Evolutionary conservation across 2,113 vertebrate species (phyloP).

Genomic region (Carassius carassius): DNA sequence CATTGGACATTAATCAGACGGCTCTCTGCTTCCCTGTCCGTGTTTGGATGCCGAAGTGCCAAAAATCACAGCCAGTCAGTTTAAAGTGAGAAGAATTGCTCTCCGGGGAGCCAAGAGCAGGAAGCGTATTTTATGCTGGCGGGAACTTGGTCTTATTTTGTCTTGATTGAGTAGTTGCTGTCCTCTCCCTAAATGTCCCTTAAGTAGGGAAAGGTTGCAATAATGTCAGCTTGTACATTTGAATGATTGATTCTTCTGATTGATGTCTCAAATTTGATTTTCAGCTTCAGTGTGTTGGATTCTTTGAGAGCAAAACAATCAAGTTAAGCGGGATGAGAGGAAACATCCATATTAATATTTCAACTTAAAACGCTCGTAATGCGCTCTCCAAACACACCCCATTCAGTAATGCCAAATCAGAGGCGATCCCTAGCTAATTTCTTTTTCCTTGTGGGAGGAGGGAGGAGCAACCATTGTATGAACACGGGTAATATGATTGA

Average conservation of each 20-base stretch:
- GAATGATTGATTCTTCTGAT: conserved; percentile 49
- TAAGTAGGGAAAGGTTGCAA: conserved; percentile 27
- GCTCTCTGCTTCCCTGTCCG: conserved; percentile 42
- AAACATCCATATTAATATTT: conserved; percentile 61
- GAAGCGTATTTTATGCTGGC: conserved; percentile 29
- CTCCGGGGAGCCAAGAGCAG: conserved; percentile 25
- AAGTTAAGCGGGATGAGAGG: conserved; percentile 50
- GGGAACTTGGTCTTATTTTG: conserved; percentile 27
- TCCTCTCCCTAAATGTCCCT: conserved; percentile 3
- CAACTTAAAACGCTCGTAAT: conserved; percentile 56
- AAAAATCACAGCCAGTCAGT: conserved; percentile 46
- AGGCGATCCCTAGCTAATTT: conserved; percentile 60
- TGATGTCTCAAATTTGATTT: conserved; percentile 55
- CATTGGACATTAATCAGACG: conserved; percentile 56
- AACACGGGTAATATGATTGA: conserved; percentile 61
- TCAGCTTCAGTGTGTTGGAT: conserved; percentile 41
- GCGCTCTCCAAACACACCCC: conserved; percentile 54
- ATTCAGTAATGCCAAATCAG: conserved; percentile 57
- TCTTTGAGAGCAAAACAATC: conserved; percentile 50
- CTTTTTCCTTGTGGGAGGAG: conserved; percentile 55
- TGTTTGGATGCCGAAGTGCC: conserved; percentile 27
- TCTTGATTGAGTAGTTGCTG: background rate
- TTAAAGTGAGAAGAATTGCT: conserved; percentile 42
- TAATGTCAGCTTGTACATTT: conserved; percentile 48
- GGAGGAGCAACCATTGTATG: conserved; percentile 48